phyloP scores from a whole-genome alignment of 2,888 invertebrate species.

The Auanema freiburgensis region DNA sequence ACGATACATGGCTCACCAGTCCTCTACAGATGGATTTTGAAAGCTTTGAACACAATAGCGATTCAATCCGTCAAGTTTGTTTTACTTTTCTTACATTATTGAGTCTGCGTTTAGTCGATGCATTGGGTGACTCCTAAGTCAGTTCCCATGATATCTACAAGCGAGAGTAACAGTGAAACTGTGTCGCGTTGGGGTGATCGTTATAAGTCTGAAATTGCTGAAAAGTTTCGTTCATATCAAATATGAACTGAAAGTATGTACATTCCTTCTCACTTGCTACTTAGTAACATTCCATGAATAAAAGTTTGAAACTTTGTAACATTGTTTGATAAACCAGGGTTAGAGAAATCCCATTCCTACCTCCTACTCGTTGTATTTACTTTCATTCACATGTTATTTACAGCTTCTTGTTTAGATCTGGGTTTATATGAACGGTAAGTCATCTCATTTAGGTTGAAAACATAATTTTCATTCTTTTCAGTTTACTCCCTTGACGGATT shows the following conservation, averaged over 20 bases:
- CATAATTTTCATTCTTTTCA: slow-evolving; percentile 18
- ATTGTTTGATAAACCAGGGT: too few species aligned
- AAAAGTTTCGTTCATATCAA: slow-evolving; percentile 16
- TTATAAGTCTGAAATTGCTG: slow-evolving; percentile 12
- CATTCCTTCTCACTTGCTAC: too few species aligned
- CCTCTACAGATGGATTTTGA: slow-evolving; percentile 37
- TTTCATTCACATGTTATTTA: background rate
- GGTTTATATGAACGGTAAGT: slow-evolving; percentile 32
- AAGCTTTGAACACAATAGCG: slow-evolving; percentile 29
- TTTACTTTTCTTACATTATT: background rate
- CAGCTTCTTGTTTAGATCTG: too few species aligned
- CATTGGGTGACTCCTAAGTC: slow-evolving; percentile 15
- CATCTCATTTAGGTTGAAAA: background rate
- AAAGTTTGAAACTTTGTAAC: too few species aligned
- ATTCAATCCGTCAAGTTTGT: slow-evolving; percentile 15
- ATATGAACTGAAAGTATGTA: too few species aligned
- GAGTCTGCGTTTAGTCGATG: slow-evolving; percentile 15
- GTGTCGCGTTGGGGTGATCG: slow-evolving; percentile 13
- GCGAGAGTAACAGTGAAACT: background rate
- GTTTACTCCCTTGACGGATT: slow-evolving; percentile 67
- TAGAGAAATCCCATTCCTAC: too few species aligned
- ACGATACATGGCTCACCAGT: slow-evolving; percentile 39
- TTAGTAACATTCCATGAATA: too few species aligned
- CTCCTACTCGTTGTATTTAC: background rate
- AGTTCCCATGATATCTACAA: slow-evolving; percentile 8